Percentiles rank a stretch among this genome's conserved stretches.
phyloP scores from a whole-genome alignment of 2,113 vertebrate species.

The Ginglymostoma cirratum region DNA sequence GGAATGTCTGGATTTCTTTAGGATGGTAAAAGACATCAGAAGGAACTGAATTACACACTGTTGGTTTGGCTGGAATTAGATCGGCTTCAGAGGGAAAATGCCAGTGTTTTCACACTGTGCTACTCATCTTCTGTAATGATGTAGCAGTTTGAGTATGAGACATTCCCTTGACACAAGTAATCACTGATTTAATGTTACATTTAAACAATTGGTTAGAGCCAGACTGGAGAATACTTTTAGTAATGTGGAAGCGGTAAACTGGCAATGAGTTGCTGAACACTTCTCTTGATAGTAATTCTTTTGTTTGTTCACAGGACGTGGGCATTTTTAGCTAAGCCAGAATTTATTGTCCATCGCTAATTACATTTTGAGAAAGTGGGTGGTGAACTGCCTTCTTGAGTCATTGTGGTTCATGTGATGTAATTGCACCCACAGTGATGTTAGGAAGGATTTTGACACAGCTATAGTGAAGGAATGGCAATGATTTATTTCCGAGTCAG shows the following conservation, averaged over 20 bases:
- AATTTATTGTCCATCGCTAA: too few relatives aligned
- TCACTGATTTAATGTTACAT: constrained; percentile 22
- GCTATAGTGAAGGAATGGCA: too few relatives aligned
- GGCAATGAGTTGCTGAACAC: background rate
- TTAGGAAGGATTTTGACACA: too few relatives aligned
- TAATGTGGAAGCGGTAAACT: background rate
- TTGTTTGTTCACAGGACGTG: too few relatives aligned
- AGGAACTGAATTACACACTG: background rate
- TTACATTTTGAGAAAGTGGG: too few relatives aligned
- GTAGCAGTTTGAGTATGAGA: background rate
- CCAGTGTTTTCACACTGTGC: constrained; percentile 1
- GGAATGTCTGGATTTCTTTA: background rate
- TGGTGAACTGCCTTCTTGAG: too few relatives aligned
- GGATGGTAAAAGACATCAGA: background rate
- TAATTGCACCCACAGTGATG: too few relatives aligned
- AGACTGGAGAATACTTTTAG: background rate
- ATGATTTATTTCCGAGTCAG: too few relatives aligned
- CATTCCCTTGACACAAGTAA: background rate
- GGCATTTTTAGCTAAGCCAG: too few relatives aligned
- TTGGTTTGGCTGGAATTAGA: background rate
- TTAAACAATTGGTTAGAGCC: background rate
- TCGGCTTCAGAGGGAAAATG: background rate
- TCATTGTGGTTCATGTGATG: too few relatives aligned
- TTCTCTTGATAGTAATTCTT: background rate
- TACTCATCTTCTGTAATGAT: background rate